Base-by-base conservation (phyloP, 2,113 vertebrate species). In the Scomber scombrus region DNA sequence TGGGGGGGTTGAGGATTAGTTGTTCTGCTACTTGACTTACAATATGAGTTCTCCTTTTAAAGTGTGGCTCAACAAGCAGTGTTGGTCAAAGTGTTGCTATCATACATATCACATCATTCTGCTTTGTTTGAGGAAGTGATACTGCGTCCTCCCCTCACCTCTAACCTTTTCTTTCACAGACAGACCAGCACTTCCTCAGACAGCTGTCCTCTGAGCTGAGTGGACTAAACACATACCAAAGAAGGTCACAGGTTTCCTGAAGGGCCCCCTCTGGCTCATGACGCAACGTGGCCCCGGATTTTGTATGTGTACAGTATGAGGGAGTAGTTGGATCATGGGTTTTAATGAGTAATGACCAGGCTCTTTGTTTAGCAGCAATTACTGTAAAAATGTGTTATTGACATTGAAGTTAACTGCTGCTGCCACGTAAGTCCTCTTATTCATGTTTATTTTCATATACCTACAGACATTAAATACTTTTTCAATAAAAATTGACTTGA, bases 91-190 rank as follows among this genome's bases (percentile, higher is more conserved):
- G 49, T 14, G 26, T 70, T 49, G 61, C 43, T 43, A 7, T 19
- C 49, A 60, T 50, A n/a, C n/a, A 62, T 16, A 3, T 63, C 49
- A 58, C 26, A 40, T 15, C 51, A 11, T 2, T n/a, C 0, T 52
- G 5, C 12, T 34, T 14, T n/a, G 23, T 82, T 81, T 89, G 45
- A 90, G 88, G 88, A 90, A 90, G 69, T 82, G 66, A 75, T 69
- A 63, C 54, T 26, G 46, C 11, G 11, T 71, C 31, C 57, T 72
- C 12, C 5, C 0, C 5, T 69, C 11, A 68, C 67, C 81, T 72
- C 60, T 43, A 2, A 61, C 74, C 51, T 74, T 1, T 26, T 31
- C 14, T 66, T 49, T 3, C 4, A 21, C 56, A 49, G 50, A 63
- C 18, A 1, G 12, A 10, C 31, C 11, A 47, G 73, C 18, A 77